Evolutionary conservation across 2,113 vertebrate species (phyloP), one percentile per base, ranked within the genome.

Genomic region (Cyprinodon variegatus): DNA sequence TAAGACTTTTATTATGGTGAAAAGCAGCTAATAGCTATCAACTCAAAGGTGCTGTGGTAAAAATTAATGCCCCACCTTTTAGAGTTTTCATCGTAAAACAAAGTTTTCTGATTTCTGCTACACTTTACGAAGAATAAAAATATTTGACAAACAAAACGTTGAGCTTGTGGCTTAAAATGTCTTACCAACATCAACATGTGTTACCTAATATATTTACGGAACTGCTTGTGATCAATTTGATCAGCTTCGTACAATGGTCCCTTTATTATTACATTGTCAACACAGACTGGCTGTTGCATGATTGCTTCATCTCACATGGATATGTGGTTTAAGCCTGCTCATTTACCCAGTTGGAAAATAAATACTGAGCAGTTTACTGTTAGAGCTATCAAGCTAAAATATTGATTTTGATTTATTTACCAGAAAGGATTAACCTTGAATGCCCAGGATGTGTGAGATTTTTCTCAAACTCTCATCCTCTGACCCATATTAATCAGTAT

Each of bases 131-230:
- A 20, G n/a, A 36, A 20, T 14, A 3, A 48, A 48, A 15, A 62
- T 29, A 29, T 29, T 22, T 57, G 48, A 53, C 48, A 4, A 12
- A 20, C 15, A 39, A 36, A 13, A 38, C 13, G 40, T 20, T 36
- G 20, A 13, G 40, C 53, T n/a, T 48, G 41, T 38, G 22, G 20
- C 14, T 46, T 65, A 17, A 65, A 68, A 79, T 9, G 41, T 48
- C 62, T 62, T 45, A 39, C 20, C 10, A 0, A 45, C 67, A 61
- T 50, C 50, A 50, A n/a, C 29, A n/a, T 17, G 22, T 53, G 74
- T 83, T 79, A 81, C 70, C 4, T 80, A 77, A 37, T 45, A 20
- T 65, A 11, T 29, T 88, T 90, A 82, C 39, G 70, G 74, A 87
- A 91, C 15, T 10, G 15, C 67, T 10, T 68, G 59, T 15, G 70